Evolutionary conservation across 1,140 invertebrate genomes (phyloP).

Genomic region (Neoseiulus cucumeris): DNA sequence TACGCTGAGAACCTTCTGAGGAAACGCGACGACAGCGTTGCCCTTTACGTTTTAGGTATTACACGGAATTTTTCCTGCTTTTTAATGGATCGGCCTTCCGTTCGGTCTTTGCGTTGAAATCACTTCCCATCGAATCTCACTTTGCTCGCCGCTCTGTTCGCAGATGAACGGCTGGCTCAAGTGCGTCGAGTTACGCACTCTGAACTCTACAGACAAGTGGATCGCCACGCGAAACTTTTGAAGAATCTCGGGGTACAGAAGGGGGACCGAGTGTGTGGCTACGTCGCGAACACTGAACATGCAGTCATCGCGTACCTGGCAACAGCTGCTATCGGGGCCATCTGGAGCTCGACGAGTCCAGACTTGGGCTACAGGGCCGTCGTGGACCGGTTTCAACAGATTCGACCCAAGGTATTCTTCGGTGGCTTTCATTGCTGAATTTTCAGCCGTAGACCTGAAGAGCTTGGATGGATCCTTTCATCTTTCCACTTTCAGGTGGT

Average conservation of each 20-base stretch:
- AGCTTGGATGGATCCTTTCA: too few species aligned
- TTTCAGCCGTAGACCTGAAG: too few species aligned
- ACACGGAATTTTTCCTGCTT: background rate
- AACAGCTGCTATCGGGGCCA: constrained; percentile 17
- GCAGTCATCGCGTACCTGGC: constrained; percentile 18
- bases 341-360: constrained; percentile 19
- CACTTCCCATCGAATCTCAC: too few species aligned
- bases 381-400: constrained; percentile 13
- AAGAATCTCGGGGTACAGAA: constrained; percentile 14
- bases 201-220: constrained; percentile 14
- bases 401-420: constrained; percentile 15
- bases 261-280: constrained; percentile 14
- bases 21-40: constrained; percentile 19
- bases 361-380: constrained; percentile 17
- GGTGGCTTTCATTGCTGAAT: too few species aligned
- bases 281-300: constrained; percentile 17
- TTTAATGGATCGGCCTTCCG: too few species aligned
- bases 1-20: constrained; percentile 24
- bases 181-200: constrained; percentile 12
- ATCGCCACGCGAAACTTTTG: constrained; percentile 11
- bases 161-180: background rate
- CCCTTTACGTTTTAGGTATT: constrained; percentile 16
- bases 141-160: too few species aligned
- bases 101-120: too few species aligned
- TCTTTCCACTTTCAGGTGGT: constrained; percentile 9